A percentile compares a stretch with the other conserved stretches of the same genome.
phyloP scores from a whole-genome alignment of 2,113 vertebrate genomes.

The Bombycilla garrulus region DNA sequence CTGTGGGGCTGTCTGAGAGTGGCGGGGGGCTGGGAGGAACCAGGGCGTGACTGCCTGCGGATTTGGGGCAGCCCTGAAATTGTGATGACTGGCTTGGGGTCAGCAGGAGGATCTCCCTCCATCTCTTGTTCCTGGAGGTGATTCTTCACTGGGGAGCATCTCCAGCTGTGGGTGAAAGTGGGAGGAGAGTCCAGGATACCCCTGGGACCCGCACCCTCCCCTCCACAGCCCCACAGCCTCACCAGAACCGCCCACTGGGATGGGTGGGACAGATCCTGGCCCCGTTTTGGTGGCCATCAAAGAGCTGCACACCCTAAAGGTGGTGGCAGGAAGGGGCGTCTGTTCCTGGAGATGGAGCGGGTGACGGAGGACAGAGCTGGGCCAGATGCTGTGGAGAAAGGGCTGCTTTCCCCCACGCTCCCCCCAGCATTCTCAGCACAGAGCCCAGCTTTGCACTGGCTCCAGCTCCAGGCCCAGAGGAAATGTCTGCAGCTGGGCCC shows the following conservation, averaged over 20 bases:
- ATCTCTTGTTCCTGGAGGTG: rapidly evolving
- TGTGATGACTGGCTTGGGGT: neutral
- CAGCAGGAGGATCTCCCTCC: rapidly evolving
- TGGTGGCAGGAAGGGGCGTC: neutral
- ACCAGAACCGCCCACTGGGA: rapidly evolving
- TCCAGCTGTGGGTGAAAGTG: rapidly evolving
- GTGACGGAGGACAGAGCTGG: rapidly evolving
- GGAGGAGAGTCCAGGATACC: no score
- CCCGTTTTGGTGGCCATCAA: rapidly evolving
- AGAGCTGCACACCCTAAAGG: neutral
- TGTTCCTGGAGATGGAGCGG: neutral
- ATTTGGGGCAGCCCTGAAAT: neutral
- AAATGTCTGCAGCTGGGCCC: slow-evolving; percentile 32
- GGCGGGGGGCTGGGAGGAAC: rapidly evolving
- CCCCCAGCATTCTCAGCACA: neutral
- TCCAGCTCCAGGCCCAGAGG: slow-evolving; percentile 25
- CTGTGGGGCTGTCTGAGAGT: neutral
- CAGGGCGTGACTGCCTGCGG: rapidly evolving
- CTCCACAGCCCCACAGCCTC: neutral
- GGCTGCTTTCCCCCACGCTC: neutral
- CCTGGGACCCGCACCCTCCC: rapidly evolving
- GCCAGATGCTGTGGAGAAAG: neutral
- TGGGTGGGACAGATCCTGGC: rapidly evolving
- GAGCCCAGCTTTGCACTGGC: neutral
- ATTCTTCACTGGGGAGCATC: rapidly evolving